Evolutionary conservation across 2,888 invertebrate genomes (phyloP).

Genomic region (Dryomyza anilis): DNA sequence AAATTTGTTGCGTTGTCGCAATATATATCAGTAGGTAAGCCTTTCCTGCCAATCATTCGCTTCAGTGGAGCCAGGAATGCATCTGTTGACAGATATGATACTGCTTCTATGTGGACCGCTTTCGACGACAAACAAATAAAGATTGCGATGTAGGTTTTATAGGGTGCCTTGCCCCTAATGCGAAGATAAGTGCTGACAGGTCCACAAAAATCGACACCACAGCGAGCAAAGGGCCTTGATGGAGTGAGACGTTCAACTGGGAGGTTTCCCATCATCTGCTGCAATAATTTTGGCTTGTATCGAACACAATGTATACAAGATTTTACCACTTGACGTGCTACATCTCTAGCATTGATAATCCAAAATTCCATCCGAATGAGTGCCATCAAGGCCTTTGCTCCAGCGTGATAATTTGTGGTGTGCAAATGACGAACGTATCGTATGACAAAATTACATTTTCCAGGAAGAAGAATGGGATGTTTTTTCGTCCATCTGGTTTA

Average conservation of each 20-base stretch:
- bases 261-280: constrained; percentile 30
- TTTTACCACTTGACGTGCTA: not conserved
- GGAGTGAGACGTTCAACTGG: constrained; percentile 21
- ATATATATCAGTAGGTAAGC: constrained; percentile 1
- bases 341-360: constrained; percentile 4
- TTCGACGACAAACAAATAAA: constrained; percentile 10
- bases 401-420: constrained; percentile 30
- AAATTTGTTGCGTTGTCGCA: constrained; percentile 24
- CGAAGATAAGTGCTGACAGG: constrained; percentile 26
- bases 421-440: constrained; percentile 22
- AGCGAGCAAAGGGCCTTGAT: constrained; percentile 26
- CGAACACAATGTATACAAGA: constrained; percentile 22
- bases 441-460: constrained; percentile 24
- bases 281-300: constrained; percentile 27
- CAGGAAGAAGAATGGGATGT: not conserved
- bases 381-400: constrained; percentile 28
- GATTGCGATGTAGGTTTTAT: constrained; percentile 20
- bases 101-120: constrained; percentile 31
- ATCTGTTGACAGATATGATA: constrained; percentile 27
- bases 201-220: constrained; percentile 28
- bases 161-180: constrained; percentile 20
- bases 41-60: constrained; percentile 10
- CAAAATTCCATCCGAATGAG: constrained; percentile 29
- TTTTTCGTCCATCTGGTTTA: not conserved
- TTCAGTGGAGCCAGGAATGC: constrained; percentile 30